phyloP scores from a whole-genome alignment of 2,113 vertebrate species.

The Spheniscus mendiculus region DNA sequence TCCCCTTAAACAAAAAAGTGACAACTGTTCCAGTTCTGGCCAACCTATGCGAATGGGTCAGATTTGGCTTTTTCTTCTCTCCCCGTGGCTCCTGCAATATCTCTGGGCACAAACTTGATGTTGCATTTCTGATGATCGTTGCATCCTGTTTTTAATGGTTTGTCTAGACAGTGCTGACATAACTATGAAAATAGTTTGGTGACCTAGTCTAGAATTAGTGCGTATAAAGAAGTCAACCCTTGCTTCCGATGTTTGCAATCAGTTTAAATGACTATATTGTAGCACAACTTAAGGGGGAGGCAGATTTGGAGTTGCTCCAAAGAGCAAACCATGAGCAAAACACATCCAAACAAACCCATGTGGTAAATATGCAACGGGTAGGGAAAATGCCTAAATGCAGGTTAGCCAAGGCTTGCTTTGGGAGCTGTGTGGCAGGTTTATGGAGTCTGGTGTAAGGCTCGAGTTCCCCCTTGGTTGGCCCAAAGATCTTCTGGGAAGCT shows the following conservation, averaged over 20 bases:
- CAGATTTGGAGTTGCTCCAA: conserved; percentile 60
- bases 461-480: neutral
- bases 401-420: neutral
- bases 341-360: conserved; percentile 8
- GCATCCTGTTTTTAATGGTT: conserved; percentile 64
- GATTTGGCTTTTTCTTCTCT: neutral
- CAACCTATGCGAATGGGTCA: neutral
- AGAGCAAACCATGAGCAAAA: conserved; percentile 40
- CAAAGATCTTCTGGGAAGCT: neutral
- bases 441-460: neutral
- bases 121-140: conserved; percentile 5
- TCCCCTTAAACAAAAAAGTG: neutral
- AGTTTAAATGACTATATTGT: conserved; percentile 50
- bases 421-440: neutral
- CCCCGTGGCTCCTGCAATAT: neutral
- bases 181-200: conserved; percentile 62
- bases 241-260: conserved; percentile 60
- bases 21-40: neutral
- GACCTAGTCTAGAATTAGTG: conserved; percentile 66
- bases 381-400: neutral
- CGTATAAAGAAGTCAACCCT: conserved; percentile 50
- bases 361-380: neutral
- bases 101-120: neutral
- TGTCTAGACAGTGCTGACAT: conserved; percentile 68
- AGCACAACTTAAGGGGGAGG: conserved; percentile 44